Conservation (phyloP, 35 echinoderm and acorn worm species). For the Lytechinus pictus region DNA sequence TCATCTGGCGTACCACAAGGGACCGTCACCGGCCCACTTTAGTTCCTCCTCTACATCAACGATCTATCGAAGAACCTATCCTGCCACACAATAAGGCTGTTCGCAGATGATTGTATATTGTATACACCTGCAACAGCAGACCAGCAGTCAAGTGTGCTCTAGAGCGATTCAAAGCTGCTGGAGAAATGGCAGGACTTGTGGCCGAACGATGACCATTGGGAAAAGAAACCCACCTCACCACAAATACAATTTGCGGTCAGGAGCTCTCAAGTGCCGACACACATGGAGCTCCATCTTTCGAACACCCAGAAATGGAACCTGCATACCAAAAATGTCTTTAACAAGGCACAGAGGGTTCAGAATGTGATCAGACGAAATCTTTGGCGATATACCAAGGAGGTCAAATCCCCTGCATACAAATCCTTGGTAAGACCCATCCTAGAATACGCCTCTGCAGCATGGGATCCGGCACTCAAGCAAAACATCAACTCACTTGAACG, state of each 20-base stretch:
- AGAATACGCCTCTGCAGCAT: background rate
- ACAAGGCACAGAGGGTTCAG: constrained; percentile 1
- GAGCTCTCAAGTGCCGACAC: background rate
- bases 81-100: constrained; percentile 61
- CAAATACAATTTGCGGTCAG: constrained; percentile 21
- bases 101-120: constrained; percentile 69
- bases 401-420: constrained; percentile 29
- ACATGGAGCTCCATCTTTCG: constrained; percentile 43
- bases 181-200: background rate
- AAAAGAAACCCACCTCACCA: constrained; percentile 60
- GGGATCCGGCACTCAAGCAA: constrained; percentile 31
- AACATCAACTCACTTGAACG: background rate
- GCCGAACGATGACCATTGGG: constrained; percentile 45
- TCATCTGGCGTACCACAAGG: constrained; percentile 47
- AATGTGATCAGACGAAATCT: background rate
- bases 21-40: constrained; percentile 56
- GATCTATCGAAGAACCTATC: constrained; percentile 52
- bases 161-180: constrained; percentile 43
- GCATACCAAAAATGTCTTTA: constrained; percentile 15
- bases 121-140: constrained; percentile 44
- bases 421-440: background rate
- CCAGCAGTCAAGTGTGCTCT: constrained; percentile 18
- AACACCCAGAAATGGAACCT: constrained; percentile 44
- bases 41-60: constrained; percentile 61
- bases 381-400: background rate